phyloP scores from a whole-genome alignment of 2,888 invertebrate species.

The Cataglyphis altisquamis region DNA sequence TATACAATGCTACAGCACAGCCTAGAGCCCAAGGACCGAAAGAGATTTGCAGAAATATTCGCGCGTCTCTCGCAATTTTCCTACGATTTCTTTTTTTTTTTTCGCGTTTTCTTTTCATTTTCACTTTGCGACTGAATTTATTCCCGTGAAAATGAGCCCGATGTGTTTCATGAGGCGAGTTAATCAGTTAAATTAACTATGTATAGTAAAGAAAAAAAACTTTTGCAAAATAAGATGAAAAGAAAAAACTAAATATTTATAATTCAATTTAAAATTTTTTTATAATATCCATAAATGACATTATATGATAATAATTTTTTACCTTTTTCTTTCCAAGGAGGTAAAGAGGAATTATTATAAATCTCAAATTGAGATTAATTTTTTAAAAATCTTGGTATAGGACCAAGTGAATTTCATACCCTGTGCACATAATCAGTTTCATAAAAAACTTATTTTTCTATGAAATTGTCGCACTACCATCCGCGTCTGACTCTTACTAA shows the following conservation, averaged over 20 bases:
- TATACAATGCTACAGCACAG: slow-evolving; percentile 75
- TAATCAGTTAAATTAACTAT: slow-evolving; percentile 21
- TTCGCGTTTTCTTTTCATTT: background rate
- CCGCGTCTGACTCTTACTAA: no score
- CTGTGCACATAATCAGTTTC: no score
- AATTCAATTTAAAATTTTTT: background rate
- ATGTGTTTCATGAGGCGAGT: background rate
- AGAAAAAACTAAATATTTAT: background rate
- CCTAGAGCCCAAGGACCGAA: slow-evolving; percentile 74
- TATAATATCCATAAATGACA: background rate
- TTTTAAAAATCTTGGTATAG: no score
- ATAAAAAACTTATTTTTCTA: no score
- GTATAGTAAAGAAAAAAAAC: background rate
- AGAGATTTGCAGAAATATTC: slow-evolving; percentile 66
- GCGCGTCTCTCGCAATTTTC: slow-evolving; percentile 43
- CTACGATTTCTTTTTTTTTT: slow-evolving; percentile 27
- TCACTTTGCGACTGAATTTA: slow-evolving; percentile 43
- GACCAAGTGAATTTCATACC: no score
- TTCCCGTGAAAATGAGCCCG: slow-evolving; percentile 21
- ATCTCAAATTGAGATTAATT: no score
- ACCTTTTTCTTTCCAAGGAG: no score
- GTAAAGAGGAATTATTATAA: no score
- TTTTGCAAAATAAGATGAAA: background rate
- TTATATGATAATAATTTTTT: background rate
- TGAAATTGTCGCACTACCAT: no score